Evolutionary conservation across 2,797 vertebrate species (phyloP).

Genomic region (Acipenser oxyrinchus): DNA sequence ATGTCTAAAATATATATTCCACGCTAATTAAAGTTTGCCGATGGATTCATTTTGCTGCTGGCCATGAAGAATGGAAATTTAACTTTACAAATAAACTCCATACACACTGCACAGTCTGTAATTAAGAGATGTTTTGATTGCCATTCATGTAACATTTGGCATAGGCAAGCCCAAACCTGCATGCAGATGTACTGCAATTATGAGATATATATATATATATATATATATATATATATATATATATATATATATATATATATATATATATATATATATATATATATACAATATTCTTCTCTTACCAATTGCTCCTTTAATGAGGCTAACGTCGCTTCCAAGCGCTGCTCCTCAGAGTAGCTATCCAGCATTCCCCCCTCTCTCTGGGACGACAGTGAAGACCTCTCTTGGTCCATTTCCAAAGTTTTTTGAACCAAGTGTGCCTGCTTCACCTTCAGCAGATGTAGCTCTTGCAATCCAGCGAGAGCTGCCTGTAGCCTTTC

Average conservation of each 20-base stretch:
- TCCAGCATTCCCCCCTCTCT: conserved; percentile 18
- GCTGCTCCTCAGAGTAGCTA: conserved; percentile 56
- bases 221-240: background rate
- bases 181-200: no score
- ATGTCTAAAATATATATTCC: no score
- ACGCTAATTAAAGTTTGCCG: no score
- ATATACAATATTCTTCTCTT: conserved; percentile 23
- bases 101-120: no score
- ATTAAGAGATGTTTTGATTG: no score
- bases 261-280: background rate
- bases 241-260: background rate
- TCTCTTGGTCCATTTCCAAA: conserved; percentile 56
- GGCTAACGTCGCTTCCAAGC: conserved; percentile 72
- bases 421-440: conserved; percentile 73
- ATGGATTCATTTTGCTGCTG: no score
- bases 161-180: no score
- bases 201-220: no score
- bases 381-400: conserved; percentile 18
- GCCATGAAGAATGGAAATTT: no score
- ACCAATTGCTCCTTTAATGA: conserved; percentile 87
- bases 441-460: conserved; percentile 73
- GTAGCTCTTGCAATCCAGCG: conserved; percentile 82
- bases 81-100: no score
- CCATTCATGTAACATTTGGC: no score
- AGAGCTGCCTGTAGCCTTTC: conserved; percentile 80